These are phyloP conservation scores for Lasioglossum zephyrum DNA, from an alignment of 2,888 invertebrate genomes.

Conservation along the genomic window DNA sequence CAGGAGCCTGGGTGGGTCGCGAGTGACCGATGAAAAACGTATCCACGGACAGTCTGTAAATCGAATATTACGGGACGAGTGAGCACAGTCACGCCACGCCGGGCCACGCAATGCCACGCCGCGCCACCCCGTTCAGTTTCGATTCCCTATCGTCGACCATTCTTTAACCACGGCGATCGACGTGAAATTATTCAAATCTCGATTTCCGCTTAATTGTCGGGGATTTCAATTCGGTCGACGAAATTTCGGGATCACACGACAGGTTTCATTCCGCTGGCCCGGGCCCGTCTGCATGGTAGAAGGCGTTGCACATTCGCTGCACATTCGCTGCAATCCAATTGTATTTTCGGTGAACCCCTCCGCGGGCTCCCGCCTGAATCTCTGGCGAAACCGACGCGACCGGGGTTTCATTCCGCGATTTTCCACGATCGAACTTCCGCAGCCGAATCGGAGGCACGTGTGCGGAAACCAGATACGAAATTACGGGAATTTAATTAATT, in stretches of 20 bases:
- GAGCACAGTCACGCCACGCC: conserved; percentile 7
- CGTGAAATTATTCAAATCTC: conserved; percentile 62
- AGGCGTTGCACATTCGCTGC: not conserved
- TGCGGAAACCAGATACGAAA: conserved; percentile 83
- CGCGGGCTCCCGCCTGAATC: conserved; percentile 60
- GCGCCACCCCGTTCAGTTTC: not conserved
- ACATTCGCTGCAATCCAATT: conserved; percentile 49
- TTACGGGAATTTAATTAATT: conserved; percentile 83
- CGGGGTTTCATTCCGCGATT: conserved; percentile 52
- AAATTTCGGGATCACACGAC: conserved; percentile 59
- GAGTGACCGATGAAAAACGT: conserved; percentile 49
- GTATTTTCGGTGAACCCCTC: conserved; percentile 55
- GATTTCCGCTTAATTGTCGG: conserved; percentile 63
- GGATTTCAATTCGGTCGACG: conserved; percentile 58
- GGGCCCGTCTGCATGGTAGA: conserved; percentile 11
- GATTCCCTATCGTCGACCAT: conserved; percentile 38
- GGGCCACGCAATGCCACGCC: not conserved
- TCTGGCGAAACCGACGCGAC: conserved; percentile 54
- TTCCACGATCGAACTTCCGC: conserved; percentile 73
- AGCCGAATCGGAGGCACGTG: conserved; percentile 72
- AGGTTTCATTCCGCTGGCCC: conserved; percentile 48
- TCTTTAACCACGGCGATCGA: conserved; percentile 54
- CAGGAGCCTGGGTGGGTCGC: conserved; percentile 40
- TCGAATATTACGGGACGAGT: conserved; percentile 57
- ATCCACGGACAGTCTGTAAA: conserved; percentile 59